Evolutionary conservation across 2,888 invertebrate genomes (phyloP), one percentile per base, ranked within the genome.

Genomic region (Napeogenes inachia): DNA sequence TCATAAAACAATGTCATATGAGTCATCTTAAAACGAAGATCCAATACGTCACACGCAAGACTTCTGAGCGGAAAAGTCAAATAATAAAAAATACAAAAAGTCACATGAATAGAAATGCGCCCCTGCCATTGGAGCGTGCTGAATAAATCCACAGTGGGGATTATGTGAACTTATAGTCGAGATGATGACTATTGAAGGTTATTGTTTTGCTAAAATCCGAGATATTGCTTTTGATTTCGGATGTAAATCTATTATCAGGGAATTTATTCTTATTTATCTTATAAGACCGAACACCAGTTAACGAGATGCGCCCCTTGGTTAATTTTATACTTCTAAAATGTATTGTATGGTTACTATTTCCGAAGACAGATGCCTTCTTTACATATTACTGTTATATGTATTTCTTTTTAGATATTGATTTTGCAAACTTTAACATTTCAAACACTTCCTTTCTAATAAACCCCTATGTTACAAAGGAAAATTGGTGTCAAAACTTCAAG

Each of bases 141-240:
- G 70, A 73, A 82, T 82, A 84, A 82, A 80, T 82, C 79, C 77
- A 63, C 68, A 66, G 77, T 78, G 77, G 74, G 81, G 81, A 84
- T 85, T 85, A 83, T 79, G 77, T 79, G 73, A 72, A 81, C 78
- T 81, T 79, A 80, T 79, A 77, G 77, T 72, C 69, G 60, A 69
- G 63, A 67, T 71, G 68, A 74, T 72, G 69, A 69, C 69, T 68
- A 68, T 70, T 67, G 72, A 72, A 71, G 66, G 60, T 64, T 64
- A 69, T 68, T 72, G 69, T 70, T 64, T 65, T 63, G 50, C 50
- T 50, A 50, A 50, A 50, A 50, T 50, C 50, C 50, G 12, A 50
- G 50, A 50, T 50, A 50, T 50, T 50, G 50, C 30, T 50, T 30
- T 50, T 50, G 50, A 50, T 50, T 50, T 50, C 10, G 13, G 30